These are phyloP conservation scores for Chionis minor DNA, from an alignment of 2,113 vertebrate species.

Conservation along the genomic window DNA sequence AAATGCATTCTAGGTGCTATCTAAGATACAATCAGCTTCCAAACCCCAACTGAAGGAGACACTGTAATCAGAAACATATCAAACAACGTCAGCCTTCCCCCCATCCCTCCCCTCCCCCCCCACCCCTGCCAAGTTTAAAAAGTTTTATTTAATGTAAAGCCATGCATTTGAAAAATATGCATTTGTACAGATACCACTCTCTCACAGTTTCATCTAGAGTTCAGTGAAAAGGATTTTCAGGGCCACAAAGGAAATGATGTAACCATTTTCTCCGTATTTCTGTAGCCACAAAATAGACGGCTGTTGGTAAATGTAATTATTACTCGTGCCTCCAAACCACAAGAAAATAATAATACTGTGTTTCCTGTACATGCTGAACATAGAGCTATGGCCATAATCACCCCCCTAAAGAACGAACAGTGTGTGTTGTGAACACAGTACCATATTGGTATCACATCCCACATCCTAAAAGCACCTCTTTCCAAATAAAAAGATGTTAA, in stretches of 20 bases:
- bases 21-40: not conserved
- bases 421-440: not conserved
- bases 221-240: constrained; percentile 31
- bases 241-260: constrained; percentile 54
- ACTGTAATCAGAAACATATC: not conserved
- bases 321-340: not conserved
- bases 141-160: not conserved
- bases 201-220: not conserved
- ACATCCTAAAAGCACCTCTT: not conserved
- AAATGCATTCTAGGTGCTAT: not conserved
- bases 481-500: not conserved
- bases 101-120: too few species aligned
- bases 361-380: constrained; percentile 8
- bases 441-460: not conserved
- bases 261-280: not conserved
- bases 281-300: constrained; percentile 34
- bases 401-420: not conserved
- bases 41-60: not conserved
- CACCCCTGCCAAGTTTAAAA: not conserved
- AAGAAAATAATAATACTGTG: constrained; percentile 35
- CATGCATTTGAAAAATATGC: not conserved
- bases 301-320: constrained; percentile 36
- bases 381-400: constrained; percentile 6
- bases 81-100: not conserved
- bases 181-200: not conserved